These are phyloP conservation scores for zebrafish (Danio rerio) DNA, from an alignment of 2,113 vertebrate genomes.

Conservation along the genomic window GRCz12tu NC_133176.1:60766501-60767000, in stretches of 20 bases:
- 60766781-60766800: not conserved
- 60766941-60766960: no score
- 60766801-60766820: not conserved
- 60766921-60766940: no score
- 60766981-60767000: no score
- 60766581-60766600: not conserved
- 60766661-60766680: not conserved
- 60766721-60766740: not conserved
- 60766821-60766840: not conserved
- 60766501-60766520: not conserved
- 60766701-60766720: not conserved
- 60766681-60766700: not conserved
- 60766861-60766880: no score
- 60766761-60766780: not conserved
- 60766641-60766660: not conserved
- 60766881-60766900: no score
- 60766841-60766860: no score
- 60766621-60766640: no score
- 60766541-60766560: not conserved
- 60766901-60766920: no score
- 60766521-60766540: not conserved
- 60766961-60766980: no score
- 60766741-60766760: not conserved
- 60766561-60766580: not conserved
- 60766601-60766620: not conserved